Evolutionary conservation across 2,888 invertebrate genomes (phyloP).

Genomic region (Horisme vitalbata): DNA sequence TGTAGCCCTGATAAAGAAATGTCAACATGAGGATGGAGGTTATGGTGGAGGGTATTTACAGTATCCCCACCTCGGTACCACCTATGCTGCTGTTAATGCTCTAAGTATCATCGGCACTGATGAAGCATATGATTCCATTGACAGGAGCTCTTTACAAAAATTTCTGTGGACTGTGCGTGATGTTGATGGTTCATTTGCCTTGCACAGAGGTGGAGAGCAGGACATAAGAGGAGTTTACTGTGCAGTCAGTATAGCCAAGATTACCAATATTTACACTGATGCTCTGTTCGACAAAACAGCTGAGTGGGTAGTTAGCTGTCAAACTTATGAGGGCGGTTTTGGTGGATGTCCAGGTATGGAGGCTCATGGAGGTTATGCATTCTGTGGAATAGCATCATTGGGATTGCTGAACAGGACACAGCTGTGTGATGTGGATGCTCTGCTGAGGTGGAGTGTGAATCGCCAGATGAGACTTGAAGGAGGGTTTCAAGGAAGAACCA

Average conservation of each 20-base stretch:
- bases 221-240: conserved; percentile 99
- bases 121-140: conserved; percentile 93
- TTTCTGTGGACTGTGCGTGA: conserved; percentile 91
- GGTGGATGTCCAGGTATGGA: conserved; percentile 94
- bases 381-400: conserved; percentile 96
- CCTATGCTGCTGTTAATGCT: conserved; percentile 98
- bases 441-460: conserved; percentile 94
- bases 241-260: conserved; percentile 94
- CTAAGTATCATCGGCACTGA: conserved; percentile 94
- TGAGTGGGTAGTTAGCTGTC: conserved; percentile 97
- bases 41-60: conserved; percentile 98
- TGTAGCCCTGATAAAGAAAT: conserved; percentile 76
- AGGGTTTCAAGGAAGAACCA: conserved; percentile 98
- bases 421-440: conserved; percentile 88
- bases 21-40: conserved; percentile 92
- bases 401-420: conserved; percentile 90
- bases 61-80: conserved; percentile 96
- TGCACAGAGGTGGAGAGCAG: conserved; percentile 96
- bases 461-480: conserved; percentile 97
- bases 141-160: conserved; percentile 88
- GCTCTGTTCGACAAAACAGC: conserved; percentile 92
- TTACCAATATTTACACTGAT: conserved; percentile 90
- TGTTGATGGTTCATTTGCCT: conserved; percentile 94
- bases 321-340: conserved; percentile 99
- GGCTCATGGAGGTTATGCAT: conserved; percentile 99